Base-by-base conservation (phyloP, 2,888 invertebrate genomes). In the Cantharis lateralis region DNA sequence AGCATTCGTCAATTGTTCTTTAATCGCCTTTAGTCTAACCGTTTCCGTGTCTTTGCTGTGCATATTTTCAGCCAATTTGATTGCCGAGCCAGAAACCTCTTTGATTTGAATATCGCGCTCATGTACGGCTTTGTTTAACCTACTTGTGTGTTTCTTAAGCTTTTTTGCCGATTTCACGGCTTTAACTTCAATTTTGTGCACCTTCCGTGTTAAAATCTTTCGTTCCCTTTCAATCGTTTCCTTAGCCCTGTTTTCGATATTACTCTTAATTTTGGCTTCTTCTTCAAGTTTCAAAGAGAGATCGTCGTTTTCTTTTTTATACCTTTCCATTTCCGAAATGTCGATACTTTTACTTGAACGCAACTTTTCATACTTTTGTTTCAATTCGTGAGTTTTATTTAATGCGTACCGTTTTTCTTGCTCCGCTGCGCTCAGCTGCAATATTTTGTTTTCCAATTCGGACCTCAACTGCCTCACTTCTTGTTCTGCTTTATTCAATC, bases 341-440 rank as follows among this genome's bases (percentile, higher is more conserved):
- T 75, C 73, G n/a, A 75, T 70, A 26, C 68, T 73, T 28, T 71
- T 68, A 7, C 16, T 20, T 11, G 24, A 20, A 18, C 71, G 72
- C 16, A 81, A 18, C 15, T 77, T 70, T 32, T 80, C 80, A 24
- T 79, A 79, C 68, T 80, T 80, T 4, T 72, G 64, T 72, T 79
- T 79, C 15, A 80, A 70, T n/a, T 80, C 77, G 63, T 80, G 77
- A 4, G 76, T 78, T 70, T 76, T 75, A 5, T 72, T 78, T 10
- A 79, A 26, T 9, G 80, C 81, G 48, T 70, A 74, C 11, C 71
- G 28, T 70, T 80, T 79, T 15, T 76, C 79, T 32, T 79, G 68
- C 66, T 76, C 75, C 15, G 78, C 48, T 62, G 74, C 74, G 15
- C 66, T 69, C 10, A 82, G 32, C 64, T 80, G 70, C 20, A 66